These are phyloP conservation scores for Samia ricini DNA, from an alignment of 1,140 invertebrate species.

Conservation along the genomic window DNA sequence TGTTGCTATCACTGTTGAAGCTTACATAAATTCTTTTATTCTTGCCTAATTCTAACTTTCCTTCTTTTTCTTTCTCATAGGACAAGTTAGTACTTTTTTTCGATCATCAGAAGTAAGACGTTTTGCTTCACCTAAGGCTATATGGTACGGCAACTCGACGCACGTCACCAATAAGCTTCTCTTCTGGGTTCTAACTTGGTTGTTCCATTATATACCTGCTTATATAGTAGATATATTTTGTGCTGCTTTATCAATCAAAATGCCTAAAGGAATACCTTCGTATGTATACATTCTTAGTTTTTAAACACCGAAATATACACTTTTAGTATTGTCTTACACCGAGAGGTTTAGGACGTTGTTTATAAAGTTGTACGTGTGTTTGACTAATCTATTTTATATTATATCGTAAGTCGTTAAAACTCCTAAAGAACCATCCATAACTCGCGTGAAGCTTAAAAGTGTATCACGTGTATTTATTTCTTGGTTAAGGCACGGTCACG, in stretches of 20 bases:
- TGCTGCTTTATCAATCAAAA: conserved; percentile 16
- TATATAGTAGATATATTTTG: conserved; percentile 27
- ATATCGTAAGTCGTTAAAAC: too few species aligned
- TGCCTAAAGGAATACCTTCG: conserved; percentile 17
- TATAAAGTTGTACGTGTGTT: too few species aligned
- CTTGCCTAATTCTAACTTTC: conserved; percentile 20
- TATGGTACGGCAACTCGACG: conserved; percentile 23
- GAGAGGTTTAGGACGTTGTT: too few species aligned
- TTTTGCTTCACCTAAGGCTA: conserved; percentile 4
- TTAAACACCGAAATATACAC: too few species aligned
- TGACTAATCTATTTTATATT: too few species aligned
- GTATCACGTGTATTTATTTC: too few species aligned
- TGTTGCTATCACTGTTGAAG: too few species aligned
- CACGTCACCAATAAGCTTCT: conserved; percentile 6
- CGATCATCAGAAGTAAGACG: background rate
- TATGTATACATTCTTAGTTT: conserved; percentile 11
- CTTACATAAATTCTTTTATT: too few species aligned
- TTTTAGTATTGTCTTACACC: too few species aligned
- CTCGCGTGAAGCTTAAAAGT: too few species aligned
- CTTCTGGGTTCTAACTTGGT: conserved; percentile 26
- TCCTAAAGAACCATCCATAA: too few species aligned
- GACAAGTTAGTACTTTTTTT: background rate
- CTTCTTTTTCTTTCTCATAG: conserved; percentile 9
- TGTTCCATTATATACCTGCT: conserved; percentile 38
- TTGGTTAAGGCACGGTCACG: too few species aligned